A percentile compares a stretch with the other conserved stretches of the same genome.
These are phyloP conservation scores for Pimephales promelas DNA, from an alignment of 2,113 vertebrate genomes.

Conservation along the genomic window DNA sequence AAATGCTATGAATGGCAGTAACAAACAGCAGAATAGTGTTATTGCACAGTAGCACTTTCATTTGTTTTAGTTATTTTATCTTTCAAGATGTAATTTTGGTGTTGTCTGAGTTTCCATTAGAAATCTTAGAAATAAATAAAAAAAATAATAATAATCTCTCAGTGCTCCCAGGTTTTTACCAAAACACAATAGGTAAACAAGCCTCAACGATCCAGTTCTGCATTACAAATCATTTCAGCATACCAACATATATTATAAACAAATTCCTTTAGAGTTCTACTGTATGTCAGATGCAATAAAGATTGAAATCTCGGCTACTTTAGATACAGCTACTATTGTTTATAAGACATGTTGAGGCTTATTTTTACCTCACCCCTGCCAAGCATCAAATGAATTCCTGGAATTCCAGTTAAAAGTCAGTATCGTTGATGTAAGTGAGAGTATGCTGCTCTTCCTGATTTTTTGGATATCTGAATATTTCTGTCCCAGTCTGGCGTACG, in stretches of 20 bases:
- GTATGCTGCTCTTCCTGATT: constrained; percentile 48
- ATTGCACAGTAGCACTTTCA: background rate
- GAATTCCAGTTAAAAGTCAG: constrained; percentile 52
- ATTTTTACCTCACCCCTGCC: constrained; percentile 33
- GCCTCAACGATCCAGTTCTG: background rate
- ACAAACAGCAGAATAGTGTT: background rate
- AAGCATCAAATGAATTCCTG: constrained; percentile 51
- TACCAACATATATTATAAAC: background rate
- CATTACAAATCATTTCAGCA: background rate
- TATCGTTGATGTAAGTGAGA: constrained; percentile 37
- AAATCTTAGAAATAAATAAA: background rate
- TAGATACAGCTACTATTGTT: constrained; percentile 28
- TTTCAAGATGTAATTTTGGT: background rate
- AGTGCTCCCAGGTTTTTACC: background rate
- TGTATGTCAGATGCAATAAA: background rate
- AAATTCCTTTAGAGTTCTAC: constrained; percentile 22
- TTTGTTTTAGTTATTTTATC: background rate
- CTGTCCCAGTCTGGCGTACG: background rate
- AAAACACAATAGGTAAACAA: background rate
- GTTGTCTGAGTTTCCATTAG: background rate
- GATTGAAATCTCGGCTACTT: constrained; percentile 16
- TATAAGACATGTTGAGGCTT: constrained; percentile 15
- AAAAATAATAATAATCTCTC: background rate
- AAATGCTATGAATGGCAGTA: constrained; percentile 16
- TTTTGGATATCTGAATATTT: constrained; percentile 48